phyloP scores from a whole-genome alignment of 2,888 invertebrate species.

The Eupsilia transversa region DNA sequence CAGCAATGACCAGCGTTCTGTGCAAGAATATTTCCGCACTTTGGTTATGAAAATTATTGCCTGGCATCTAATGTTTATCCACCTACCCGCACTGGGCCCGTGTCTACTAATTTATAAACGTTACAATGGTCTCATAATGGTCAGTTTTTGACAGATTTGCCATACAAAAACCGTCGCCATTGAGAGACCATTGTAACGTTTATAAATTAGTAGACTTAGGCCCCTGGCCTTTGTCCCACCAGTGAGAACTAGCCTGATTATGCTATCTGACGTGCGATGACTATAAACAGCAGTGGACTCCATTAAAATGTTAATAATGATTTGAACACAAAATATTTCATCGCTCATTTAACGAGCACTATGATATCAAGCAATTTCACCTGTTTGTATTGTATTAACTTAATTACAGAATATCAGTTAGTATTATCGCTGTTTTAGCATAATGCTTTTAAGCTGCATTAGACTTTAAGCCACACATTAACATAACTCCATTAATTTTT shows the following conservation, averaged over 20 bases:
- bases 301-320: not conserved
- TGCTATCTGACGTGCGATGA: not conserved
- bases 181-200: too few species aligned
- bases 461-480: conserved; percentile 40
- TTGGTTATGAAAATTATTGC: not conserved
- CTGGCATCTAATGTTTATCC: too few species aligned
- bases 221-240: not conserved
- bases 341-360: not conserved
- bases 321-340: not conserved
- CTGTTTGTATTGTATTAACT: conserved; percentile 40
- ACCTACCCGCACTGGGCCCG: not conserved
- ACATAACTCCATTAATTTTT: conserved; percentile 40
- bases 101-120: too few species aligned
- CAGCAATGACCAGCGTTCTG: not conserved
- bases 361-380: not conserved
- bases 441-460: conserved; percentile 41
- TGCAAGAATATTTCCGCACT: not conserved
- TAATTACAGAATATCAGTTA: conserved; percentile 34
- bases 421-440: conserved; percentile 16
- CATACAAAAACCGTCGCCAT: too few species aligned
- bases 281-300: not conserved
- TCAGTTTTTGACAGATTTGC: too few species aligned
- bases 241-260: not conserved
- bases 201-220: too few species aligned
- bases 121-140: too few species aligned